Evolutionary conservation across 2,888 invertebrate genomes (phyloP), one percentile per base, ranked within the genome.

Genomic region (Acronicta aceris): DNA sequence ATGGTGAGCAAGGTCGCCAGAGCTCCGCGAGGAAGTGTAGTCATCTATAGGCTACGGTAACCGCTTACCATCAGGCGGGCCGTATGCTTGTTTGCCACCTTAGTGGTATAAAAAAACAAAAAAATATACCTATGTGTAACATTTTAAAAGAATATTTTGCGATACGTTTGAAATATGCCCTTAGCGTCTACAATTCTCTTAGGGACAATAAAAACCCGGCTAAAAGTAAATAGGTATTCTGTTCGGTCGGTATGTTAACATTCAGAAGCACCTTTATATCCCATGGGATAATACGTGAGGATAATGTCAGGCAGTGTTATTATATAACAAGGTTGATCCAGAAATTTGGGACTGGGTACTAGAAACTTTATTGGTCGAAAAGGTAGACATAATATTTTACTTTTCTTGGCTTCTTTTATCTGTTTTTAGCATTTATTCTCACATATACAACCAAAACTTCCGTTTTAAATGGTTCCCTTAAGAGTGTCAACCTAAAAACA

Each of bases 201-300:
- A 38, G 65, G 74, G 59, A 58, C 64, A 71, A 74, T 78, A 76
- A 78, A 73, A 76, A 69, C 69, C 76, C 60, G 42, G 70, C 74
- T 78, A 71, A 71, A 77, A 76, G 78, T 78, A 78, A 76, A 78
- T 78, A 78, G 71, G 74, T 76, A 76, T 78, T 76, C 71, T 71
- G 74, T 74, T 74, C 68, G 69, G 78, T 74, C 64, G 74, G 76
- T 76, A 69, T 78, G 74, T 78, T 78, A 78, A 78, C 76, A 78
- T 78, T 75, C 78, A 65, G 74, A 55, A 74, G 74, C 64, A 78
- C 78, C 74, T 78, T 68, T 71, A 65, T 78, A 70, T 75, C 78
- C 61, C 78, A 40, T 54, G 78, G 78, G 78, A 78, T 75, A 66
- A 71, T 78, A 78, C 77, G 77, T 77, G 78, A 69, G 78, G 65